These are phyloP conservation scores for Epinephelus fuscoguttatus DNA, from an alignment of 2,113 vertebrate genomes.

Conservation along the genomic window DNA sequence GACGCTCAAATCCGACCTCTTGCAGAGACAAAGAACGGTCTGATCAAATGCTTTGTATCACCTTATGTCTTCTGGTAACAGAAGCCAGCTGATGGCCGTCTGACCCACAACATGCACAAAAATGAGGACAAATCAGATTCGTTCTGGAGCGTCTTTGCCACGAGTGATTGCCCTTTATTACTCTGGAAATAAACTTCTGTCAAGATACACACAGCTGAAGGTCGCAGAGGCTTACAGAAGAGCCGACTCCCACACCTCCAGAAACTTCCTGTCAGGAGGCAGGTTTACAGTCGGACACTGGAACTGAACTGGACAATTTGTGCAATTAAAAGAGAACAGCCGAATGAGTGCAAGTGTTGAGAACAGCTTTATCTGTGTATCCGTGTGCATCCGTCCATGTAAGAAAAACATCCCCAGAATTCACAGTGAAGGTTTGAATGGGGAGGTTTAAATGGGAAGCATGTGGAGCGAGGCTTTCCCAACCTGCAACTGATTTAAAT, in stretches of 20 bases:
- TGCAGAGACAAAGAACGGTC: neutral
- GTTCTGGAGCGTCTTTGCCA: too few species aligned
- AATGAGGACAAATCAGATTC: neutral
- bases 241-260: neutral
- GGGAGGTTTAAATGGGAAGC: slow-evolving; percentile 40
- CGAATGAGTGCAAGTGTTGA: neutral
- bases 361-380: neutral
- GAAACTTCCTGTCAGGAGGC: neutral
- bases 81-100: slow-evolving; percentile 8
- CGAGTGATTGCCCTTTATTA: too few species aligned
- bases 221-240: neutral
- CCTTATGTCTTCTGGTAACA: neutral
- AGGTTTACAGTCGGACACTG: neutral
- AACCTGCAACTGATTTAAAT: slow-evolving; percentile 68
- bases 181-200: too few species aligned
- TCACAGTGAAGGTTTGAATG: slow-evolving; percentile 29
- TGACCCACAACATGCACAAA: neutral
- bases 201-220: neutral
- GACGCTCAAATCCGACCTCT: neutral
- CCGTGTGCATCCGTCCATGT: neutral
- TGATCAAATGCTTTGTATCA: neutral
- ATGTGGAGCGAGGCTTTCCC: slow-evolving; percentile 46
- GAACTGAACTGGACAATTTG: neutral
- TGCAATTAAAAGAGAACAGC: neutral
- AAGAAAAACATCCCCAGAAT: slow-evolving; percentile 16